Base-by-base conservation (phyloP, 2,113 vertebrate genomes). In the Macrotus californicus region DNA sequence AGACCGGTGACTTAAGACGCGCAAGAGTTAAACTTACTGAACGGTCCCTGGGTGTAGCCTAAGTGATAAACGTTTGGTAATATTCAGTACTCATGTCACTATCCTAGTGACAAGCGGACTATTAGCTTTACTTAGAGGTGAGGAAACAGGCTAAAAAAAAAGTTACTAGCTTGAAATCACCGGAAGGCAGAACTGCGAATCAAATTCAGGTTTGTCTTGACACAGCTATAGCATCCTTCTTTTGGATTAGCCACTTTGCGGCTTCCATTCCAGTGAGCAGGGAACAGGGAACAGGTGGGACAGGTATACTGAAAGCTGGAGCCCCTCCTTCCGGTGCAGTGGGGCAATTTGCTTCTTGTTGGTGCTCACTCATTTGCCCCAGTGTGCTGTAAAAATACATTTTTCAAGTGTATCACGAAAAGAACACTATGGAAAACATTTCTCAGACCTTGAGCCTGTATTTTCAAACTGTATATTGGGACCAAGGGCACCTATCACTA, bases 1-100 rank as follows among this genome's bases (percentile, higher is more conserved):
- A 14, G 22, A 54, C 48, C 15, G 1, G 7, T 2, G 34, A 5
- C 77, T 36, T 8, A 0, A 14, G 41, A 5, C 6, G 13, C 29
- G 3, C 19, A 6, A 1, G 66, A 41, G 36, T 64, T 46, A 3
- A 6, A 22, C 66, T 10, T 39, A 10, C 64, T 2, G 11, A 61
- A 79, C 8, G 43, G 69, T 22, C 52, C 19, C 36, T 14, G 66
- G 39, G 59, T 41, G 67, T 66, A 6, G 46, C 59, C 39, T 24
- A n/a, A 5, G 29, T 7, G 56, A 13, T 31, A 0, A 12, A 61
- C 22, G 14, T 18, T 34, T 10, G 72, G n/a, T 61, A 36, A 1
- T 5, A 19, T 4, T 64, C n/a, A 4, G 72, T 36, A 26, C 72
- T 73, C 61, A 0, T 1, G 36, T 56, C 41, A 6, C 86, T 6